These are phyloP conservation scores for Sinelater perroti DNA, from an alignment of 2,888 invertebrate genomes.

Conservation along the genomic window DNA sequence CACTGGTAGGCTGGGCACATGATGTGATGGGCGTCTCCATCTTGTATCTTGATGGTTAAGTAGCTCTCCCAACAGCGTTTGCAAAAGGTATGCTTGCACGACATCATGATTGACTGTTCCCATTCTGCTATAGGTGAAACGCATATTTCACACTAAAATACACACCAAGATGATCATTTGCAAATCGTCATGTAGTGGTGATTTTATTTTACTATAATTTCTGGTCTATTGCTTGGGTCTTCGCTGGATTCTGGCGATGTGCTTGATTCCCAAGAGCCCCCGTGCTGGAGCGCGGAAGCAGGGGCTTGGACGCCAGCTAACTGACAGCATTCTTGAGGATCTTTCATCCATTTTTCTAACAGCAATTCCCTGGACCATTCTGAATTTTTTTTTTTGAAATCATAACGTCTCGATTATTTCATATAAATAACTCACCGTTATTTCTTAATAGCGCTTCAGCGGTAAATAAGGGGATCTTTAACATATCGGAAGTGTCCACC, in stretches of 20 bases:
- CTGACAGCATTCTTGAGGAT: conserved; percentile 71
- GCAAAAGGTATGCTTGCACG: conserved; percentile 72
- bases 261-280: conserved; percentile 56
- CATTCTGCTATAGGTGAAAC: conserved; percentile 61
- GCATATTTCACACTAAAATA: conserved; percentile 70
- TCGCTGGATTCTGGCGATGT: conserved; percentile 53
- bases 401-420: conserved; percentile 19
- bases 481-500: conserved; percentile 76
- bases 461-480: conserved; percentile 74
- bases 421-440: conserved; percentile 70
- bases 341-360: conserved; percentile 74
- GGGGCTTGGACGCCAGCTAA: conserved; percentile 72
- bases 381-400: conserved; percentile 48
- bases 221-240: conserved; percentile 44
- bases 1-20: conserved; percentile 73
- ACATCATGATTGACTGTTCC: conserved; percentile 65
- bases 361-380: conserved; percentile 75
- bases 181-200: too few relatives aligned
- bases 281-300: conserved; percentile 61
- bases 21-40: conserved; percentile 72
- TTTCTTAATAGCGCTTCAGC: conserved; percentile 73
- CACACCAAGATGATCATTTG: not conserved
- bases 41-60: conserved; percentile 70
- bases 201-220: conserved; percentile 53
- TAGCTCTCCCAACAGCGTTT: conserved; percentile 72